Base-by-base conservation (phyloP, 1,140 invertebrate genomes). In the Papilio aristodemus region DNA sequence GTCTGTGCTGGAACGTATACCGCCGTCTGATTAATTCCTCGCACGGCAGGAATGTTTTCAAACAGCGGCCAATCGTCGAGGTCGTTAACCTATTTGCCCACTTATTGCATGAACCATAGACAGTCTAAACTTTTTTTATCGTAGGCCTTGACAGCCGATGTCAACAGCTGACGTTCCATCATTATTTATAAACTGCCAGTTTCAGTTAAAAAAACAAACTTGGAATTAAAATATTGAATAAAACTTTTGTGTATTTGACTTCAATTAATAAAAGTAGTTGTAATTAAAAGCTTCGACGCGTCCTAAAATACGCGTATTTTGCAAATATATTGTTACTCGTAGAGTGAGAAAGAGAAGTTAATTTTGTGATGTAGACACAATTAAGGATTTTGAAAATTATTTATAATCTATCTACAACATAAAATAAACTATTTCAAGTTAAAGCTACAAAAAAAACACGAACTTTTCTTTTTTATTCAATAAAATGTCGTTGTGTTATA, bases 1-100 rank as follows among this genome's bases (percentile, higher is more conserved):
- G 46, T 54, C n/a, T 25, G 11, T 54, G 46, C 22, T 54, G 22
- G 19, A 22, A 22, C 19, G 46, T 54, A 62, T 39, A 63, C 41
- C n/a, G n/a, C 17, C 4, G 32, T 25, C 63, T 66, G 63, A 66
- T 66, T 50, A 50, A 66, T 66, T 66, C 63, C 17, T 50, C 63
- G 43, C 39, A 46, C 63, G 63, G 11, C 19, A 36, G 41, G 22
- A 17, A 50, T 66, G 63, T 50, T 66, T 36, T 66, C 63, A 66
- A 66, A 63, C 38, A 63, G 14, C 27, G 63, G 25, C 63, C 63
- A 46, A 37, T 38, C 41, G 32, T 27, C n/a, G 63, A 66, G 63
- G 39, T 50, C 63, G 63, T 66, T 66, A 66, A 66, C 63, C 63
- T 50, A 66, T 66, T 66, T 50, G 63, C 63, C 39, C 17, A 66